Base-by-base conservation (phyloP, 2,797 vertebrate genomes). In the Pangasius mekongensis region DNA sequence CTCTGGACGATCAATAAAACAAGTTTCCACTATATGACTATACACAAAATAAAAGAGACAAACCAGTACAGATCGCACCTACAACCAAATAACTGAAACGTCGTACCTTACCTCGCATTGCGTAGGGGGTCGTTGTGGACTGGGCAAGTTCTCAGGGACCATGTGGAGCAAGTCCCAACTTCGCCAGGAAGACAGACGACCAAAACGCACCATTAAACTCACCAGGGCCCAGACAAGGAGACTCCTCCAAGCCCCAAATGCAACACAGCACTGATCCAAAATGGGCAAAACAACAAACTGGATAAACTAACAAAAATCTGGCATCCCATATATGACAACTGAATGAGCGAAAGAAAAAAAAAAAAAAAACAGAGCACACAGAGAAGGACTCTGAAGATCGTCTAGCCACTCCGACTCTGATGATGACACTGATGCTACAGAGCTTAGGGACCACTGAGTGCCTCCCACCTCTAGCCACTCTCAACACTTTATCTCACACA, bases 131-230 rank as follows among this genome's bases (percentile, higher is more conserved):
- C 3, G 13, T 2, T 90, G 10, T 52, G 84, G 82, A 90, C 93
- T 93, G 0, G 94, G 90, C n/a, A 92, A 36, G 71, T 77, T 87
- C 33, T 94, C 96, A 0, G 94, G 86, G 87, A 94, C 94, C 60
- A 94, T 92, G 0, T 95, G 92, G 43, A 96, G 93, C 89, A 96
- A 90, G 87, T 97, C 95, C 96, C 96, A 97, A 93, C 96, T 96
- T 90, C 60, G 94, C 95, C 96, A 96, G 47, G 95, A 94, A 0
- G 95, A 83, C 22, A 97, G 92, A 9, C 89, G 94, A 27, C 93
- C 90, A 49, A 96, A 96, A 73, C 93, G 94, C 69, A 95, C 94
- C 94, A 95, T 96, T 91, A 91, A 84, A 92, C 30, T 81, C 66
- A 22, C 22, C 43, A 47, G 67, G 13, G 24, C 74, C 76, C 56